A percentile compares a stretch with the other conserved stretches of the same genome.
phyloP scores from a whole-genome alignment of 2,888 invertebrate species.

The Lissonota sp. region DNA sequence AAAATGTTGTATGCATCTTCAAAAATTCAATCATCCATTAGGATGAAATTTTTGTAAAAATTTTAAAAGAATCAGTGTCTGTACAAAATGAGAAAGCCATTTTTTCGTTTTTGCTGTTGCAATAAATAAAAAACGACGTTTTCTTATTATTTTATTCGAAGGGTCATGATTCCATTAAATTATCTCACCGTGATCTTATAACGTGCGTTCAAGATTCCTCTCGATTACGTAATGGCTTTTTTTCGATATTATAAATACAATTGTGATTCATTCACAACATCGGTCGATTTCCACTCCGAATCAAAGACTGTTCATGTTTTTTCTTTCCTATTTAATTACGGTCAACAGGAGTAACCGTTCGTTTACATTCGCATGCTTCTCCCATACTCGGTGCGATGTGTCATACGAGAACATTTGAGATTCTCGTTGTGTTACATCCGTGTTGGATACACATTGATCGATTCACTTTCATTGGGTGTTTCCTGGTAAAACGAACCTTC shows the following conservation, averaged over 20 bases:
- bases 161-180: background rate
- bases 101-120: no score
- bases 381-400: constrained; percentile 70
- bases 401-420: constrained; percentile 69
- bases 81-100: no score
- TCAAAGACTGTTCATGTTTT: constrained; percentile 6
- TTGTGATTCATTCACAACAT: constrained; percentile 23
- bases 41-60: no score
- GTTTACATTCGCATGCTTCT: constrained; percentile 26
- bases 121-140: no score
- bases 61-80: no score
- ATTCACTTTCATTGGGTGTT: constrained; percentile 69
- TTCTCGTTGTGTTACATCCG: constrained; percentile 71
- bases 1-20: no score
- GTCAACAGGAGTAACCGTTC: constrained; percentile 30
- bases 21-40: no score
- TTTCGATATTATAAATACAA: constrained; percentile 11
- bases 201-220: background rate
- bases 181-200: constrained; percentile 9
- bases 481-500: constrained; percentile 60
- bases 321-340: constrained; percentile 44
- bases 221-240: background rate
- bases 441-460: constrained; percentile 54
- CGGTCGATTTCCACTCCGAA: background rate
- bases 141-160: no score